A percentile compares a stretch with the other conserved stretches of the same genome.
Conservation (phyloP, 2,113 vertebrate species). For the Vulpes vulpes region DNA sequence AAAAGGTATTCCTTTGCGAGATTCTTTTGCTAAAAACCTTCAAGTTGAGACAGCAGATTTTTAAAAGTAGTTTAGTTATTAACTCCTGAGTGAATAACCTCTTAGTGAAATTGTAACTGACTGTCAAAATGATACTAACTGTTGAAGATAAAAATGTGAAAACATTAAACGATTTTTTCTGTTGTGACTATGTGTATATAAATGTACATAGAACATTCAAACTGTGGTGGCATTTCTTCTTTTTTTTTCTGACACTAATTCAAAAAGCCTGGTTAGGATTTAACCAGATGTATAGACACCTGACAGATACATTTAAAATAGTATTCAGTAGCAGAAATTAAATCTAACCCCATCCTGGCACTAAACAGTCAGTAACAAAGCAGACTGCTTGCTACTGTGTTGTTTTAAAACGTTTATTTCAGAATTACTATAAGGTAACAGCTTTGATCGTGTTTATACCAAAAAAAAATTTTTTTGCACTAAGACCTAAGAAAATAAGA, state of each 20-base stretch:
- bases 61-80: conserved; percentile 81
- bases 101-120: conserved; percentile 88
- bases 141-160: conserved; percentile 89
- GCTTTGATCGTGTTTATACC: conserved; percentile 44
- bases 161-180: conserved; percentile 89
- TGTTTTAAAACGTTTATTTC: conserved; percentile 65
- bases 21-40: conserved; percentile 57
- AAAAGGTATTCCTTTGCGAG: conserved; percentile 91
- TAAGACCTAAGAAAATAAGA: conserved; percentile 37
- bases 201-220: conserved; percentile 76
- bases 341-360: conserved; percentile 24
- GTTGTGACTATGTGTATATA: conserved; percentile 86
- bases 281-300: conserved; percentile 48
- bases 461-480: not conserved
- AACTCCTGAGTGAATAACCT: conserved; percentile 82
- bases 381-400: conserved; percentile 44
- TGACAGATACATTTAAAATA: conserved; percentile 54
- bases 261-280: conserved; percentile 44
- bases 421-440: conserved; percentile 55
- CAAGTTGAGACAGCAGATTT: conserved; percentile 77
- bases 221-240: conserved; percentile 71
- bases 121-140: conserved; percentile 92
- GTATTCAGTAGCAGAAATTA: conserved; percentile 56
- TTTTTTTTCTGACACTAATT: conserved; percentile 57
- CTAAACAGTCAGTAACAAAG: conserved; percentile 3